Conservation (phyloP, 2,888 invertebrate species). For the Deilephila porcellus region DNA sequence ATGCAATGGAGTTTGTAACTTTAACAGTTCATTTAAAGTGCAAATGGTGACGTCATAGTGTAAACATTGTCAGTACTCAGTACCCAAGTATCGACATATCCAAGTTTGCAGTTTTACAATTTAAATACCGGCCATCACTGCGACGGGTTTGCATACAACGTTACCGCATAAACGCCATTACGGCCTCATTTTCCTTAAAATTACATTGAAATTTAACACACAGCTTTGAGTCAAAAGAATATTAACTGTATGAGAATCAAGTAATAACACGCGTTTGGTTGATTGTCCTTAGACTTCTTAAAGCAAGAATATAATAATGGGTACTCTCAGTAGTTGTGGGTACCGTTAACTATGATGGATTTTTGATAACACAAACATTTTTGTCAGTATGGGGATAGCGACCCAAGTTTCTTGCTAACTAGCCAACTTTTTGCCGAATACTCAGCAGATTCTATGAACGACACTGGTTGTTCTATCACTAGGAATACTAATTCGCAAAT, state of each 20-base stretch:
- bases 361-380: no score
- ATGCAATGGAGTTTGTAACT: neutral
- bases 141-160: neutral
- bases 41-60: neutral
- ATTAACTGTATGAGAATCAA: neutral
- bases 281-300: no score
- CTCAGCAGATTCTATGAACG: no score
- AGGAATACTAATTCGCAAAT: no score
- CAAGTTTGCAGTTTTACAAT: conserved; percentile 14
- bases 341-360: no score
- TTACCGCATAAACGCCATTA: neutral
- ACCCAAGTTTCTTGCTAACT: no score
- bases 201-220: neutral
- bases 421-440: no score
- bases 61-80: neutral
- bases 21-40: neutral
- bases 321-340: no score
- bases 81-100: neutral
- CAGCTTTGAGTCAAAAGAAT: neutral
- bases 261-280: neutral
- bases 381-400: no score
- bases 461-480: no score
- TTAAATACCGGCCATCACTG: neutral
- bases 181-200: conserved; percentile 20
- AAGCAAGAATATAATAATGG: no score